phyloP scores from a whole-genome alignment of 2,888 invertebrate genomes.

The Pterostichus niger region DNA sequence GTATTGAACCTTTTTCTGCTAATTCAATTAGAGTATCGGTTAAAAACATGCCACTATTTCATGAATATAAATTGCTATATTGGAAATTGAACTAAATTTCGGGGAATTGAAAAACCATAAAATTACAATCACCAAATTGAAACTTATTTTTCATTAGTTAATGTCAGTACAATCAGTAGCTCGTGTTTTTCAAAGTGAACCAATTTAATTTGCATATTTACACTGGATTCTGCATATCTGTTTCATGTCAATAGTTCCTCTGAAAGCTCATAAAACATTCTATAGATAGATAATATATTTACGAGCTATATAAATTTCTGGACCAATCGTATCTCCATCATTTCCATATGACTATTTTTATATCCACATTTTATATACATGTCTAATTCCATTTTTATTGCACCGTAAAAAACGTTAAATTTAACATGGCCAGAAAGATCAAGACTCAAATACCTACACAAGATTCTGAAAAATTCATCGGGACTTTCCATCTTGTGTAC shows the following conservation, averaged over 20 bases:
- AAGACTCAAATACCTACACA: not conserved
- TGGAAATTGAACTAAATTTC: slow-evolving; percentile 38
- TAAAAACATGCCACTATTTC: slow-evolving; percentile 21
- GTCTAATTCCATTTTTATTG: slow-evolving; percentile 61
- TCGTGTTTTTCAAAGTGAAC: slow-evolving; percentile 40
- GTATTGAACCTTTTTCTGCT: slow-evolving; percentile 28
- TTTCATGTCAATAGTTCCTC: slow-evolving; percentile 13
- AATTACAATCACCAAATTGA: slow-evolving; percentile 35
- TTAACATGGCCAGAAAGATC: not conserved
- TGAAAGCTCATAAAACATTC: slow-evolving; percentile 19
- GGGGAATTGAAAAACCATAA: slow-evolving; percentile 40
- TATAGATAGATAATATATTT: slow-evolving; percentile 64
- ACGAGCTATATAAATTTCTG: slow-evolving; percentile 44
- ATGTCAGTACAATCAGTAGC: slow-evolving; percentile 23
- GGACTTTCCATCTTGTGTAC: not conserved
- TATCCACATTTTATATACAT: slow-evolving; percentile 55
- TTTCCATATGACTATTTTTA: slow-evolving; percentile 65
- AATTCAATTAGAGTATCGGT: slow-evolving; percentile 33
- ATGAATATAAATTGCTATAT: slow-evolving; percentile 8
- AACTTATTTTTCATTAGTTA: slow-evolving; percentile 44
- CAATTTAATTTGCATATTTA: slow-evolving; percentile 56
- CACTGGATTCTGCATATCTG: slow-evolving; percentile 48
- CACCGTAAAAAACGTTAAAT: slow-evolving; percentile 42
- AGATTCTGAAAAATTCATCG: not conserved
- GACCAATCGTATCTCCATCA: slow-evolving; percentile 58